These are phyloP conservation scores for Fistularia tabacaria DNA, from an alignment of 2,797 vertebrate species.

Conservation along the genomic window DNA sequence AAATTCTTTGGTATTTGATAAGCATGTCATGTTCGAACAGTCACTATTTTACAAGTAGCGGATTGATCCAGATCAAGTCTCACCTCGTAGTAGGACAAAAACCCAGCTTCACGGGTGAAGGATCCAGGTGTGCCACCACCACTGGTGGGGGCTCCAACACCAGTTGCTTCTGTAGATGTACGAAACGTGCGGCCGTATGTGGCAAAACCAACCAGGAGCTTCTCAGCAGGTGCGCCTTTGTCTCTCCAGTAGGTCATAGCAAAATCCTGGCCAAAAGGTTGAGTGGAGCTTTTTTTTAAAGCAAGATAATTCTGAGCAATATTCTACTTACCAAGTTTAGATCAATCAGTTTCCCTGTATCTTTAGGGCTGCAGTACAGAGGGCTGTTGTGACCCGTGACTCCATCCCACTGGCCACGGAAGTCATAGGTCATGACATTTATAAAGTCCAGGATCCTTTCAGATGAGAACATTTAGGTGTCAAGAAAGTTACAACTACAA, in stretches of 20 bases:
- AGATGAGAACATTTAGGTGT: not conserved
- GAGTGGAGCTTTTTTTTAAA: not conserved
- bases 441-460: conserved; percentile 74
- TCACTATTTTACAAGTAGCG: not conserved
- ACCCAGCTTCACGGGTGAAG: conserved; percentile 76
- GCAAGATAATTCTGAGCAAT: not conserved
- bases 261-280: conserved; percentile 57
- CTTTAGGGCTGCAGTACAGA: conserved; percentile 57
- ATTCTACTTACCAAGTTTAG: conserved; percentile 69
- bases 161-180: conserved; percentile 24
- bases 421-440: conserved; percentile 79
- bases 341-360: conserved; percentile 56
- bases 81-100: conserved; percentile 84
- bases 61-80: not conserved
- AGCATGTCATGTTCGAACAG: not conserved
- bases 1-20: too few species aligned
- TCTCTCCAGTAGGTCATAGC: conserved; percentile 78
- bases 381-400: conserved; percentile 81
- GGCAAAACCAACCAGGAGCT: conserved; percentile 76
- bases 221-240: conserved; percentile 70
- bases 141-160: conserved; percentile 52
- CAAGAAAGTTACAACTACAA: too few species aligned
- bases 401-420: conserved; percentile 76
- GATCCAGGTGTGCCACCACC: conserved; percentile 71
- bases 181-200: conserved; percentile 77